Percentiles rank a stretch among this genome's conserved stretches.
phyloP scores from a whole-genome alignment of 2,797 vertebrate genomes.

The Limosa lapponica region DNA sequence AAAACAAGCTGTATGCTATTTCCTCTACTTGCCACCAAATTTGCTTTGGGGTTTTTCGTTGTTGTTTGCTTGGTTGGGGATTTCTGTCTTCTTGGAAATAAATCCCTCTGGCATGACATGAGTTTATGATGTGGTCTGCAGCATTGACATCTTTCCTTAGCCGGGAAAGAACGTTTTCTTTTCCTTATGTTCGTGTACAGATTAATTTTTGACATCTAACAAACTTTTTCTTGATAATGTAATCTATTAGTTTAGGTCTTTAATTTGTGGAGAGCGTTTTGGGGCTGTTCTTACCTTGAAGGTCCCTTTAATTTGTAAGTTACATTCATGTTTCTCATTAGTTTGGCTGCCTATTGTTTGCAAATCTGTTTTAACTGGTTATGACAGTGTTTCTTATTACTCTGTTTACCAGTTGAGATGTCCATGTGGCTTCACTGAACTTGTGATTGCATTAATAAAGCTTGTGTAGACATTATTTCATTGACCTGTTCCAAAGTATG shows the following conservation, averaged over 20 bases:
- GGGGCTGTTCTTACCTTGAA: not conserved
- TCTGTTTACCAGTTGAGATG: conserved; percentile 51
- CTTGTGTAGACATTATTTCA: not conserved
- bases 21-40: conserved; percentile 7
- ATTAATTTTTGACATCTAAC: not conserved
- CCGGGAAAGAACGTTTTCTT: not conserved
- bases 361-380: conserved; percentile 39
- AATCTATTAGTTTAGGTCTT: not conserved
- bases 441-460: conserved; percentile 27
- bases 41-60: conserved; percentile 4
- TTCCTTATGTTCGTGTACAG: not conserved
- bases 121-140: conserved; percentile 29
- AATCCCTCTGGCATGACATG: not conserved
- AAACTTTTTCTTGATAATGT: not conserved
- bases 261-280: not conserved
- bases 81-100: conserved; percentile 37
- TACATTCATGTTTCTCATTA: conserved; percentile 39
- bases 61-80: conserved; percentile 23
- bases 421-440: conserved; percentile 48
- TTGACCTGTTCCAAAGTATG: not conserved
- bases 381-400: conserved; percentile 48
- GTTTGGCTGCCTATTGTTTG: conserved; percentile 40
- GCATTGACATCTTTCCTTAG: not conserved
- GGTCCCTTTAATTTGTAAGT: not conserved
- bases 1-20: conserved; percentile 22